A percentile compares a stretch with the other conserved stretches of the same genome.
phyloP scores from a whole-genome alignment of 2,797 vertebrate genomes.

The Hyperoplus immaculatus region DNA sequence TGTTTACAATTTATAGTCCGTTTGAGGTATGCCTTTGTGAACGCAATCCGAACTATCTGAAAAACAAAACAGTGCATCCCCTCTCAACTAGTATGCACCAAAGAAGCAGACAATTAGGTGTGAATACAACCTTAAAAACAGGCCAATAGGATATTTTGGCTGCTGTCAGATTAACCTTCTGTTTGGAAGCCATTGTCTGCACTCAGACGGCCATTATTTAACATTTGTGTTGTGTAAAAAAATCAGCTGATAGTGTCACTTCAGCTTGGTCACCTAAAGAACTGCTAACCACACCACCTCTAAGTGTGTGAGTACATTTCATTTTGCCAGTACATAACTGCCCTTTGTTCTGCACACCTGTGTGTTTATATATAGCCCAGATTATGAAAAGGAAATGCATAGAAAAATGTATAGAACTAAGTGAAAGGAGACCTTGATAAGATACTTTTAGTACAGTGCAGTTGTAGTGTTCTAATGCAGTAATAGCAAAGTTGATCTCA shows the following conservation, averaged over 20 bases:
- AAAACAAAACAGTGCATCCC: no score
- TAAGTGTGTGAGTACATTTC: no score
- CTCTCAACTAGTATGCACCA: no score
- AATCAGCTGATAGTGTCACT: background rate
- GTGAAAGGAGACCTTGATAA: background rate
- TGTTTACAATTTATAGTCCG: no score
- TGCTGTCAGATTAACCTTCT: background rate
- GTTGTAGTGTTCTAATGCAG: background rate
- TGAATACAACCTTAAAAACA: no score
- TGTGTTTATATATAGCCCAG: background rate
- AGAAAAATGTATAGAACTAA: background rate
- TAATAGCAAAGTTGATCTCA: background rate
- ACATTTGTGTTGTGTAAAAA: background rate
- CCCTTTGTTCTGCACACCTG: background rate
- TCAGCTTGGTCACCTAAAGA: background rate
- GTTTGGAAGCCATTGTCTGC: background rate
- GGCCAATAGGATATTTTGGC: no score
- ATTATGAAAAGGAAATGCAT: background rate
- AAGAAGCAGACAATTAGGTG: no score
- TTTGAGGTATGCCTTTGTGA: no score
- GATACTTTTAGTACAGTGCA: background rate
- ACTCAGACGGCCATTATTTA: no score
- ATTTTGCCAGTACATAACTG: no score
- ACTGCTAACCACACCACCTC: no score
- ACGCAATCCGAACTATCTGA: no score